A percentile compares a stretch with the other conserved stretches of the same genome.
Evolutionary conservation across 2,113 vertebrate genomes (phyloP).

Genomic region (Equus przewalskii): DNA sequence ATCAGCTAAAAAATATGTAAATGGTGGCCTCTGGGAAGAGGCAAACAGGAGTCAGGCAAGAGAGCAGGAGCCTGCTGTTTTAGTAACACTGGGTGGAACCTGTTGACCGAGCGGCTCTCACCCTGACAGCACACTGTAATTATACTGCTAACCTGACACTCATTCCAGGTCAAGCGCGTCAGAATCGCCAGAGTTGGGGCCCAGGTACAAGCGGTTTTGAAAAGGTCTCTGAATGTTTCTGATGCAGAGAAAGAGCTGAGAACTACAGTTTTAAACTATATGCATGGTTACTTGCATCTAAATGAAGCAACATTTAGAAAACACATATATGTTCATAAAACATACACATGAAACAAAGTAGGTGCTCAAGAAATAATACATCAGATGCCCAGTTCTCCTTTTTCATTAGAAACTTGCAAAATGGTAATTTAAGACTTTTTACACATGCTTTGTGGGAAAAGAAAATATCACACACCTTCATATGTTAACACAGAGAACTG

Average conservation of each 20-base stretch:
- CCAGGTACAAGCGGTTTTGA: not conserved
- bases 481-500: not conserved
- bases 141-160: not conserved
- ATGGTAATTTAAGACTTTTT: conserved; percentile 17
- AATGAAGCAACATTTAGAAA: not conserved
- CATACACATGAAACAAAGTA: not conserved
- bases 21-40: not conserved
- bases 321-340: not conserved
- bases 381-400: not conserved
- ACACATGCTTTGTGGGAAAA: not conserved
- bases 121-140: not conserved
- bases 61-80: not conserved
- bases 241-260: not conserved
- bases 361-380: not conserved
- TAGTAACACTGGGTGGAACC: not conserved
- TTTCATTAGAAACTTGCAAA: conserved; percentile 35
- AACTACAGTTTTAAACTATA: not conserved
- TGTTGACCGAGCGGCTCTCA: not conserved
- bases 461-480: not conserved
- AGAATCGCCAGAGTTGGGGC: not conserved
- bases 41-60: not conserved
- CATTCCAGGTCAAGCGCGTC: not conserved
- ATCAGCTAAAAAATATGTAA: not conserved
- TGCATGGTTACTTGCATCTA: not conserved
- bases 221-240: not conserved